phyloP scores from a whole-genome alignment of 2,888 invertebrate genomes.

The Emmelina monodactyla region DNA sequence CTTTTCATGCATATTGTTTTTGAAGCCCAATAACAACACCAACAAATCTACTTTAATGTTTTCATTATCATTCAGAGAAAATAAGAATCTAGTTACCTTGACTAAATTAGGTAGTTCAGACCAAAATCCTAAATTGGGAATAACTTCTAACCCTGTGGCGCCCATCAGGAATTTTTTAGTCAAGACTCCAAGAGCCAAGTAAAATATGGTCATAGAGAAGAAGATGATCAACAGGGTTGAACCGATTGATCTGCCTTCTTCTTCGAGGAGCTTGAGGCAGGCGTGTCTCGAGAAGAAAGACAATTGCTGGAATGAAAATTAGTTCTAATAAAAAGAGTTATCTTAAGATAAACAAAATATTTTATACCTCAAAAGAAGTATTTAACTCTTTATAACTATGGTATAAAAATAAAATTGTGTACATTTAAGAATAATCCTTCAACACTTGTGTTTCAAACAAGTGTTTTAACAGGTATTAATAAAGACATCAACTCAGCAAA shows the following conservation, averaged over 20 bases:
- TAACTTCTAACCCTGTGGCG: constrained; percentile 74
- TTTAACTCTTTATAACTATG: no score
- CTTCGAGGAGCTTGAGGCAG: constrained; percentile 44
- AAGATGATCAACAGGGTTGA: constrained; percentile 71
- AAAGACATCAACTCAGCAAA: no score
- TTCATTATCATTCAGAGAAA: not conserved
- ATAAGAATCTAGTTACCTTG: constrained; percentile 56
- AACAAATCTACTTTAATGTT: not conserved
- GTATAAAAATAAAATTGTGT: no score
- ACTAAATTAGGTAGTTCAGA: constrained; percentile 72
- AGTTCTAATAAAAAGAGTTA: not conserved
- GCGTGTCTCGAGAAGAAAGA: constrained; percentile 56
- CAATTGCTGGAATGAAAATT: constrained; percentile 42
- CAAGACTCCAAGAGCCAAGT: constrained; percentile 71
- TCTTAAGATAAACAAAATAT: no score
- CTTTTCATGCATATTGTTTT: no score
- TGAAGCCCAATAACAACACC: no score
- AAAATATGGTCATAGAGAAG: constrained; percentile 63
- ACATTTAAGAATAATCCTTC: no score
- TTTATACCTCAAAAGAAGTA: no score
- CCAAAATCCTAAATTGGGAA: constrained; percentile 81
- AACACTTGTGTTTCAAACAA: no score
- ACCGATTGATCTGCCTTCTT: constrained; percentile 63
- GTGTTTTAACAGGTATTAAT: no score
- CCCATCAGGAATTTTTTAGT: constrained; percentile 73